Conservation (phyloP, 2,797 vertebrate species). For the Serranus cabrilla region DNA sequence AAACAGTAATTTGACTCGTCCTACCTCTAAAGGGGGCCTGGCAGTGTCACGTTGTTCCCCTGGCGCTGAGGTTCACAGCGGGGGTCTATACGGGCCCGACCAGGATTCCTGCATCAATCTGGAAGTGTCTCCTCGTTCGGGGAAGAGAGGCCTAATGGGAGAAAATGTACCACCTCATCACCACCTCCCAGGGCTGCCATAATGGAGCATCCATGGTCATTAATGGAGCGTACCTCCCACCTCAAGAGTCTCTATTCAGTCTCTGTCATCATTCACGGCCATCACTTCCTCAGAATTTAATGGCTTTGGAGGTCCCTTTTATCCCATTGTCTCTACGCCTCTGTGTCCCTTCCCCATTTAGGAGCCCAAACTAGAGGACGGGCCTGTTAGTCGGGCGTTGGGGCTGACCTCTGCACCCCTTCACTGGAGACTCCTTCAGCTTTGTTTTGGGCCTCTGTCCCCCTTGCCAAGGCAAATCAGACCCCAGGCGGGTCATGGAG, state of each 20-base stretch:
- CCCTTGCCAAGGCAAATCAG: conserved; percentile 88
- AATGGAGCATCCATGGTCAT: conserved; percentile 85
- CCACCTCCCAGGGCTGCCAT: conserved; percentile 81
- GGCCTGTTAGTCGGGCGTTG: conserved; percentile 82
- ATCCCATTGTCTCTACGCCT: conserved; percentile 89
- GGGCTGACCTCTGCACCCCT: conserved; percentile 83
- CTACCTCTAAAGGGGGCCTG: conserved; percentile 68
- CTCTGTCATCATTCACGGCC: conserved; percentile 89
- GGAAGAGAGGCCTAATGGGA: conserved; percentile 78
- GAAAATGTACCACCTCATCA: conserved; percentile 81
- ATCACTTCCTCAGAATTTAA: conserved; percentile 93
- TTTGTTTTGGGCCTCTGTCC: conserved; percentile 87
- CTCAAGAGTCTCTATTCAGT: conserved; percentile 88
- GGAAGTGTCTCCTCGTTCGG: conserved; percentile 68
- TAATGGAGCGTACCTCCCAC: conserved; percentile 88
- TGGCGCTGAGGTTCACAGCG: conserved; percentile 58
- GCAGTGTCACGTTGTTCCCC: conserved; percentile 71
- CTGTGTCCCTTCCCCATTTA: conserved; percentile 86
- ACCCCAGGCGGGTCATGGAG: conserved; percentile 79
- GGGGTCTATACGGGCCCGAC: conserved; percentile 46
- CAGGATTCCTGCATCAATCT: conserved; percentile 74
- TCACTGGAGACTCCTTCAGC: conserved; percentile 81
- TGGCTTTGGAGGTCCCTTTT: conserved; percentile 90
- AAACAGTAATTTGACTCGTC: conserved; percentile 82
- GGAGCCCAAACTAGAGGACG: conserved; percentile 84